Percentiles rank a stretch among this genome's conserved stretches.
Evolutionary conservation across 1,140 invertebrate species (phyloP).

Genomic region (Zeugodacus cucurbitae): DNA sequence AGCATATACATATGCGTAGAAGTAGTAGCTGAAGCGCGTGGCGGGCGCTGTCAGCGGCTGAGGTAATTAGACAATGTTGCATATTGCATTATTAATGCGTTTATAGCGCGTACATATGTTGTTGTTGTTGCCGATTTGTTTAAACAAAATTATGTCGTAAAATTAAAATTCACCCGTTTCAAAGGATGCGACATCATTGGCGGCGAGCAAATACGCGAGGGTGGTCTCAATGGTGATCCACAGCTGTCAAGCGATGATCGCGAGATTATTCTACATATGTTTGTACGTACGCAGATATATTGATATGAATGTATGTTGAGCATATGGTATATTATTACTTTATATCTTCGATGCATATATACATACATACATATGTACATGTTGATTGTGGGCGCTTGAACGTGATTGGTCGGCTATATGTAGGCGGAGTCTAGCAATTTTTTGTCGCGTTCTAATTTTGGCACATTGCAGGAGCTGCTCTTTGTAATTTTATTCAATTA

Average conservation of each 20-base stretch:
- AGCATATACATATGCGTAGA: background rate
- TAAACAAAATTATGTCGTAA: background rate
- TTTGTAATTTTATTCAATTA: too few relatives aligned
- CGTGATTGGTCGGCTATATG: background rate
- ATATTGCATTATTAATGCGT: background rate
- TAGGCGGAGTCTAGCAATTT: background rate
- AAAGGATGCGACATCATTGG: background rate
- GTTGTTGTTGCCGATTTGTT: background rate
- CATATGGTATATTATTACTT: background rate
- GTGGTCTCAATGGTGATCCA: background rate
- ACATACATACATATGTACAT: background rate
- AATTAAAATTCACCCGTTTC: background rate
- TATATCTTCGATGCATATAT: background rate
- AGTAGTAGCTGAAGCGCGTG: too few relatives aligned
- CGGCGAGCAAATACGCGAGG: background rate
- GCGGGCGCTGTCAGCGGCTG: background rate
- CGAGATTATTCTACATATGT: background rate
- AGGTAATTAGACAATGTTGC: slow-evolving; percentile 19
- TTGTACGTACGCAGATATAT: background rate
- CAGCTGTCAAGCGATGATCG: background rate
- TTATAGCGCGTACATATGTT: background rate
- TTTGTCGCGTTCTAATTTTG: background rate
- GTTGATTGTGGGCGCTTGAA: background rate
- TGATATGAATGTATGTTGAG: background rate
- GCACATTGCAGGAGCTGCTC: too few relatives aligned